Evolutionary conservation across 2,797 vertebrate species (phyloP).

Genomic region (Syncerus caffer): DNA sequence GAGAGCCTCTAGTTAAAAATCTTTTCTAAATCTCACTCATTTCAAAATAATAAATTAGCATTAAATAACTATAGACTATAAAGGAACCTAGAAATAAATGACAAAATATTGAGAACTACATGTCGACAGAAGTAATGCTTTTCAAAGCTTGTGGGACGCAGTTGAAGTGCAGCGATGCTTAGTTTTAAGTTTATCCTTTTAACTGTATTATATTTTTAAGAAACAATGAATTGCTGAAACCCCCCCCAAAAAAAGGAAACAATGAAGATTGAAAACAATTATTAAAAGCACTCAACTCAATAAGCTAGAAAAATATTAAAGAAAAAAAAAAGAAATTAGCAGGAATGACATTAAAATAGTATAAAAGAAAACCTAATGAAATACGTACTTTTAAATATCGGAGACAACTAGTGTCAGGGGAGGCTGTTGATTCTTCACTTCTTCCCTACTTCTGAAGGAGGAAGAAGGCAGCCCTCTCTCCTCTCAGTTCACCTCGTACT

Average conservation of each 20-base stretch:
- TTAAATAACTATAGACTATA: neutral
- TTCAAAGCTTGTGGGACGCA: neutral
- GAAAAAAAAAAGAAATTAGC: neutral
- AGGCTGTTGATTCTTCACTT: neutral
- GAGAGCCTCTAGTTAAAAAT: neutral
- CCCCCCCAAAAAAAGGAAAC: neutral
- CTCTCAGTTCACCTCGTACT: too few species aligned
- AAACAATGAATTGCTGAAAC: neutral
- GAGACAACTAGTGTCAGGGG: neutral
- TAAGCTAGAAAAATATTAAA: neutral
- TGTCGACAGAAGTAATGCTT: neutral
- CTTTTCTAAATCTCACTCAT: neutral
- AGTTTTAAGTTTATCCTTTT: neutral
- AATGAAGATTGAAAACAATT: neutral
- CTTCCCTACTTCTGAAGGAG: neutral
- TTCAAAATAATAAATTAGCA: slow-evolving; percentile 23
- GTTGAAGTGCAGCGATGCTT: neutral
- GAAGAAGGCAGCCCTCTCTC: rapidly evolving
- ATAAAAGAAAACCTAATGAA: neutral
- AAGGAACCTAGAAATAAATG: neutral
- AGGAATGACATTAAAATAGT: neutral
- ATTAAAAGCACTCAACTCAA: neutral
- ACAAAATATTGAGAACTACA: slow-evolving; percentile 30
- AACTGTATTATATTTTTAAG: neutral
- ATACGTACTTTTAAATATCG: neutral